These are phyloP conservation scores for Achatina immaculata DNA, from an alignment of 1,140 invertebrate species.

Conservation along the genomic window DNA sequence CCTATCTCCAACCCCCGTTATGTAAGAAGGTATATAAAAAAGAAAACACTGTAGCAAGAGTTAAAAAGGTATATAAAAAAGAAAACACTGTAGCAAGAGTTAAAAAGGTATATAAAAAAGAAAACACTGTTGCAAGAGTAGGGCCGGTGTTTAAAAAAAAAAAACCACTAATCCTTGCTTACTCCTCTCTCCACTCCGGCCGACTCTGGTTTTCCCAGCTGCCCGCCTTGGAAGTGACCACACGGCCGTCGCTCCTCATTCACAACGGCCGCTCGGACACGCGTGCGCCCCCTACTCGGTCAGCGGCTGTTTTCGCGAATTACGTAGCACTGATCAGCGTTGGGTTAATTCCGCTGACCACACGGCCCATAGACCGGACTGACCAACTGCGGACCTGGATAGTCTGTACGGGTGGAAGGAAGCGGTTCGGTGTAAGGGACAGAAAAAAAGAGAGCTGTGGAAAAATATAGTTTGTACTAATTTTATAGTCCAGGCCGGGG, in stretches of 20 bases:
- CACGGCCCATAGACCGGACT: neutral
- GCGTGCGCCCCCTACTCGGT: neutral
- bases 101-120: too few species aligned
- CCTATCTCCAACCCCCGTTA: too few species aligned
- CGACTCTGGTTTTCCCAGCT: too few species aligned
- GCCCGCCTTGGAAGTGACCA: neutral
- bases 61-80: too few species aligned
- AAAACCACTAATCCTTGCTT: too few species aligned
- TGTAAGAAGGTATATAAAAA: too few species aligned
- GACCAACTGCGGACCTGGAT: neutral
- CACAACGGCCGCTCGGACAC: conserved; percentile 1
- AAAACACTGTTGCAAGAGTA: too few species aligned
- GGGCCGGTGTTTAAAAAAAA: too few species aligned
- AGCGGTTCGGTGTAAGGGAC: neutral
- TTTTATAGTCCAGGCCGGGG: neutral
- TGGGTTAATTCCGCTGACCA: conserved; percentile 5
- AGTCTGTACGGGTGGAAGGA: neutral
- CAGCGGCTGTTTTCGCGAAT: neutral
- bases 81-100: too few species aligned
- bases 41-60: too few species aligned
- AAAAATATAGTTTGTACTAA: conserved; percentile 4
- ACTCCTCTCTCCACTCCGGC: too few species aligned
- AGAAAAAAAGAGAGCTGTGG: neutral
- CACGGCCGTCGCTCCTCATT: neutral
- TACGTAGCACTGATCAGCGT: neutral